A percentile compares a stretch with the other conserved stretches of the same genome.
Conservation (phyloP, 2,888 invertebrate genomes). For the Troglohyphantes excavatus region DNA sequence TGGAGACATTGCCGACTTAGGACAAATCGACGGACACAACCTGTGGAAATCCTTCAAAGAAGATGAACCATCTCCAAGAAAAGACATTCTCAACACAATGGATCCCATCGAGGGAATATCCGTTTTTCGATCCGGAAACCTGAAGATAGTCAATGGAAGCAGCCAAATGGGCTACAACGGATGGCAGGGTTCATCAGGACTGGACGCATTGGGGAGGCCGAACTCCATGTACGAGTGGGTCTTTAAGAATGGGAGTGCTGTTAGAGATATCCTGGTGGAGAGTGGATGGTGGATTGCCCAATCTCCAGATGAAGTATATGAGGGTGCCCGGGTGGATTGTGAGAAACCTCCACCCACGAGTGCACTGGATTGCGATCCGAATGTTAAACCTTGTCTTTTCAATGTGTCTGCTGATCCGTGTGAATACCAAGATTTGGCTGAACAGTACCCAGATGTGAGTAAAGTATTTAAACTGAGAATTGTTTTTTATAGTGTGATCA, state of each 20-base stretch:
- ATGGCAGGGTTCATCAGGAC: constrained; percentile 84
- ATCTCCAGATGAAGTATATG: not conserved
- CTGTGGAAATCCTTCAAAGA: constrained; percentile 88
- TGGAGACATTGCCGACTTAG: constrained; percentile 67
- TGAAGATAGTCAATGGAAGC: constrained; percentile 90
- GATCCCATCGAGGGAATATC: constrained; percentile 87
- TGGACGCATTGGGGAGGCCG: constrained; percentile 48
- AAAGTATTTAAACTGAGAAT: too few relatives aligned
- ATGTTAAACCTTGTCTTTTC: constrained; percentile 81
- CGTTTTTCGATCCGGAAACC: constrained; percentile 88
- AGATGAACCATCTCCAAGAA: constrained; percentile 84
- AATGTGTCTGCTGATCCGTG: constrained; percentile 83
- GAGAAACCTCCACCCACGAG: too few relatives aligned
- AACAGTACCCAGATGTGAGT: constrained; percentile 48
- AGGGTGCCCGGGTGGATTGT: not conserved
- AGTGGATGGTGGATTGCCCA: not conserved
- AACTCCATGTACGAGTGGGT: constrained; percentile 1
- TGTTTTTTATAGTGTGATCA: too few relatives aligned
- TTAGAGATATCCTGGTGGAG: not conserved
- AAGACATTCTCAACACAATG: constrained; percentile 92
- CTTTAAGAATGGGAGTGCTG: constrained; percentile 1
- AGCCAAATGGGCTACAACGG: constrained; percentile 88
- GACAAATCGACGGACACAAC: constrained; percentile 85
- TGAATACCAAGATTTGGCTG: constrained; percentile 80
- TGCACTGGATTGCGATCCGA: not conserved